Base-by-base conservation (phyloP, 2,888 invertebrate species). In the Drosophila seclusa region DNA sequence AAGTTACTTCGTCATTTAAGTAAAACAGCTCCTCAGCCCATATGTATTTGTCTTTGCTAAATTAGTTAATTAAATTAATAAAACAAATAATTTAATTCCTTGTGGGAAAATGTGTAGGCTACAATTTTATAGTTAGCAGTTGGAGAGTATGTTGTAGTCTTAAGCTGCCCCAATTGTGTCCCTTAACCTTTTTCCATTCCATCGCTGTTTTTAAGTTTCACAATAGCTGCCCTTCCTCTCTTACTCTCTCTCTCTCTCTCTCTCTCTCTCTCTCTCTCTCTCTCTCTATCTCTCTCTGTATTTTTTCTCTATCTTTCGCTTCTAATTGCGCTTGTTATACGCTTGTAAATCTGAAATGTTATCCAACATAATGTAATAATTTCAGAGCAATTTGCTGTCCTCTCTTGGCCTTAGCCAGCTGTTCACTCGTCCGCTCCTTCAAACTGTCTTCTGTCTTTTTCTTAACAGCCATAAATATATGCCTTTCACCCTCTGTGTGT, bases 281-380 rank as follows among this genome's bases (percentile, higher is more conserved):
- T 7, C 29, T 29, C 29, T n/a, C n/a, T n/a, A n/a, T n/a, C n/a
- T n/a, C n/a, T n/a, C n/a, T 29, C 7, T 29, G 31, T 31, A 11
- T 60, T 36, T 27, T 42, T 10, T 32, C 10, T 31, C 31, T 31
- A 31, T 49, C 40, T 60, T 42, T 31, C 3, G 58, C 59, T 40
- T 42, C 21, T 71, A 79, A 78, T 80, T 79, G 76, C 80, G 55
- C 68, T 57, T 68, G 75, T 78, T 79, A 71, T 71, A 64, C 62
- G 64, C 59, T 68, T 53, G 38, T 55, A 71, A 61, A 58, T 76
- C 62, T 68, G 57, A 77, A 78, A 82, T 82, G 67, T 61, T 76
- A 66, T 76, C 63, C 49, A 61, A 63, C 50, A 81, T 72, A 76
- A 78, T 71, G 73, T 73, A 60, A 70, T 62, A 73, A 77, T 80